Base-by-base conservation (phyloP, 2,797 vertebrate species). In the Phalloptychus januarius region DNA sequence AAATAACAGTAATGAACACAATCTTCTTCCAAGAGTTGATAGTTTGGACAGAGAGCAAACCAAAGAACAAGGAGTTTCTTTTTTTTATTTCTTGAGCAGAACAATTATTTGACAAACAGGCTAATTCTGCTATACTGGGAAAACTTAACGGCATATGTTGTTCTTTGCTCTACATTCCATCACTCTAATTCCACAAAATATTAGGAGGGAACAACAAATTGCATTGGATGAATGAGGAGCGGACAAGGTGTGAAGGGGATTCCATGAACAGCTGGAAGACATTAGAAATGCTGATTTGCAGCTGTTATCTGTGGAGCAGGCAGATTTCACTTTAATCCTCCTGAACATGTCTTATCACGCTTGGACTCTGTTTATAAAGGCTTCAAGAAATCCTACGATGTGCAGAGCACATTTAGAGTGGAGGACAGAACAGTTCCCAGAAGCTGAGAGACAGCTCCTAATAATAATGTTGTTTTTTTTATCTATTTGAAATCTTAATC, bases 1-100 rank as follows among this genome's bases (percentile, higher is more conserved):
- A 95, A 95, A 94, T 93, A 89, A 81, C 81, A 90, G 89, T 93
- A 94, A 94, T 86, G 80, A 92, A 81, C 56, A 70, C 75, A 87
- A 81, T 70, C 77, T 92, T 79, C 82, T 78, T 95, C 90, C 87
- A 93, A 93, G 70, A 80, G 80, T 84, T 82, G 77, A 78, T 83
- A 83, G 82, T 92, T 92, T 93, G 88, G 87, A 89, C 84, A 72
- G 4, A 75, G 81, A 77, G 73, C 91, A 45, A 85, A 92, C 77
- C 78, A 83, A 72, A 89, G 85, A 89, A 91, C 87, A 92, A 89
- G 87, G 74, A 81, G 83, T 91, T 92, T 79, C 93, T 85, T 33
- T 28, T 45, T 71, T 45, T 28, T 61, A 61, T 56, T 38, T 36
- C n/a, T 61, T 61, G 56, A 69, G 81, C 76, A 78, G 50, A 69